A percentile compares a stretch with the other conserved stretches of the same genome.
Evolutionary conservation across 23 tunicate genomes (phyloP).

Genomic region (Ascidia mentula): DNA sequence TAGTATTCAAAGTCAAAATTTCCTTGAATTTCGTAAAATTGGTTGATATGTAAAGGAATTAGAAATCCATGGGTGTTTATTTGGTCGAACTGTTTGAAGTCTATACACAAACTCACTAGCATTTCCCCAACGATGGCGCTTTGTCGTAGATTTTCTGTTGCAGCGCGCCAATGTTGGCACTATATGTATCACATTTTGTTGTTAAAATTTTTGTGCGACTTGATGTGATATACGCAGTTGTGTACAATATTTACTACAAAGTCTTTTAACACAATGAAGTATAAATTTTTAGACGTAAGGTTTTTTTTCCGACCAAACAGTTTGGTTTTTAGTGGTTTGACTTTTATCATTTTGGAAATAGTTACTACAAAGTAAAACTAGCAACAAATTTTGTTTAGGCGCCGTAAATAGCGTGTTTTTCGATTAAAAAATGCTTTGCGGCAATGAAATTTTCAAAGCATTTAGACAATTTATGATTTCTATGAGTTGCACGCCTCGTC

Average conservation of each 20-base stretch:
- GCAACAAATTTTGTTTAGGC: neutral
- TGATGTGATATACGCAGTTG: constrained; percentile 1
- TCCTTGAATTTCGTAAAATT: neutral
- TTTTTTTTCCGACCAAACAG: neutral
- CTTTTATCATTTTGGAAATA: neutral
- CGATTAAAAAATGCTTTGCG: neutral
- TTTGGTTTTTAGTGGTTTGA: neutral
- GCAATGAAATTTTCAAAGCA: neutral
- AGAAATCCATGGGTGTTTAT: constrained; percentile 1
- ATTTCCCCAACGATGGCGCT: constrained; percentile 11
- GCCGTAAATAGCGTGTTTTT: neutral
- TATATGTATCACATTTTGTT: neutral
- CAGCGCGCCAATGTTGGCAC: neutral
- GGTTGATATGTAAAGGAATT: neutral
- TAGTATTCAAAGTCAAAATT: neutral
- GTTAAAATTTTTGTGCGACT: neutral
- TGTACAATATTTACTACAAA: neutral
- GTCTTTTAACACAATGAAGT: neutral
- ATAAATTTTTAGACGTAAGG: neutral
- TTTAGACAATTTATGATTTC: neutral
- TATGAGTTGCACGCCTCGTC: neutral
- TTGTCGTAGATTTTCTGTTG: constrained; percentile 2
- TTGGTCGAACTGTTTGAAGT: neutral
- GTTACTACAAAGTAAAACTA: constrained; percentile 3
- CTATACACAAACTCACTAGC: neutral